Evolutionary conservation across 2,888 invertebrate genomes (phyloP), one percentile per base, ranked within the genome.

Genomic region (Tineola bisselliella): DNA sequence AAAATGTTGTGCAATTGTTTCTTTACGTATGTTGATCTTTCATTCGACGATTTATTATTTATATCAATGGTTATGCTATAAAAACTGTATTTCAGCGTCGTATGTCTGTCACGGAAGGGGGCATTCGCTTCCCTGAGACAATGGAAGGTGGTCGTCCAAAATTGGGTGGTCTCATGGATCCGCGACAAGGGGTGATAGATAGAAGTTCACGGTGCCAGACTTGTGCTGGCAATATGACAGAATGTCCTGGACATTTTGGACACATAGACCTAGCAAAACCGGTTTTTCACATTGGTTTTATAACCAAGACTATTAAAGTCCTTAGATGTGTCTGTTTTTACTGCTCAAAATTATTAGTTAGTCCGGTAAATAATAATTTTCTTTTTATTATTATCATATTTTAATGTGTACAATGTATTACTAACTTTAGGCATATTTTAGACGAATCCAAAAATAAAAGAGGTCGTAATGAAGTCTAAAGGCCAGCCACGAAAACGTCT

Each of bases 201-300:
- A 90, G 98, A 67, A 93, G 91, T 70, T 95, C 97, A 2, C 89
- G 97, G 63, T 98, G 98, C 73, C 96, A 96, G 78, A 98, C 98
- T 0, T 98, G 98, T 77, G 97, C 98, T 64, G 96, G 99, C 56
- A 98, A 97, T 74, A 96, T 98, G 95, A 95, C 97, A 0, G 98
- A 99, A 79, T 99, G 99, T 77, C 98, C 99, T 1, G 99, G 99
- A 1, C 99, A 99, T 81, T 99, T 99, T 87, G 99, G 98, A 3
- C 99, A 99, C 78, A 94, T 99, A 70, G 98, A 99, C 80, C 87
- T 99, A 66, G 94, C 98, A 0, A 99, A 99, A 79, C 99, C 99
- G 17, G 99, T 99, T 0, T 99, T 96, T 81, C 99, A 99, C 77
- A 94, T 98, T 74, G 99, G 98, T 43, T 99, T 99, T 73, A 90